Base-by-base conservation (phyloP, 2,888 invertebrate genomes). In the Hoplodrina ambigua region DNA sequence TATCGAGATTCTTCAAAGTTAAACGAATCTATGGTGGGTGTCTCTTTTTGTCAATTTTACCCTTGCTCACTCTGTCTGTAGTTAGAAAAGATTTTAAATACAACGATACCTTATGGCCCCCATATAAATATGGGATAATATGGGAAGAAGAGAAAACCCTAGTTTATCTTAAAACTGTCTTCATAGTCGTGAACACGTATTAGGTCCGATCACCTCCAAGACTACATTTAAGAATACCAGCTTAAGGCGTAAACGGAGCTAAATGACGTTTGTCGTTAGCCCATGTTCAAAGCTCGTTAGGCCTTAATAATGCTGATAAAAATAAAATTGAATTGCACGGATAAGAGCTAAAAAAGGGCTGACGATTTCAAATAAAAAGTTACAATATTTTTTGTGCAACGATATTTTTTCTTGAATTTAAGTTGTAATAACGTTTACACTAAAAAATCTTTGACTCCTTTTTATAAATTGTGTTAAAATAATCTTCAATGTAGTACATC, bases 221-320 rank as follows among this genome's bases (percentile, higher is more conserved):
- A 44, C 41, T 59, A 49, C 30, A 63, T 66, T 68, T 63, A 20
- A 53, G 44, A 70, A 62, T 58, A 20, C 52, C 52, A 49, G 59
- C 52, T 75, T 64, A 62, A 76, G 64, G 15, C 50, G 50, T n/a
- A 41, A 53, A 49, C 59, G 55, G 57, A 41, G 54, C 67, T 67
- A 81, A 83, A 83, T 70, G 70, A 77, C 69, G 44, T 76, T 71
- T 59, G 70, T 81, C 83, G 70, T 81, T 83, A 81, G 63, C 71
- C 65, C 56, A 41, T 64, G 71, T 56, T 74, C 67, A 10, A 60
- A 62, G 64, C 72, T 81, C 81, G 70, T 83, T 83, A 71, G 57
- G 15, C 49, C 59, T 67, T 69, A 70, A 83, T 76, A 83, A 69
- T 55, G 37, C 63, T 64, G 81, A 73, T 73, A 71, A 70, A 72